Percentiles rank a stretch among this genome's conserved stretches.
phyloP scores from a whole-genome alignment of 2,797 vertebrate genomes.

The Threskiornis aethiopicus region DNA sequence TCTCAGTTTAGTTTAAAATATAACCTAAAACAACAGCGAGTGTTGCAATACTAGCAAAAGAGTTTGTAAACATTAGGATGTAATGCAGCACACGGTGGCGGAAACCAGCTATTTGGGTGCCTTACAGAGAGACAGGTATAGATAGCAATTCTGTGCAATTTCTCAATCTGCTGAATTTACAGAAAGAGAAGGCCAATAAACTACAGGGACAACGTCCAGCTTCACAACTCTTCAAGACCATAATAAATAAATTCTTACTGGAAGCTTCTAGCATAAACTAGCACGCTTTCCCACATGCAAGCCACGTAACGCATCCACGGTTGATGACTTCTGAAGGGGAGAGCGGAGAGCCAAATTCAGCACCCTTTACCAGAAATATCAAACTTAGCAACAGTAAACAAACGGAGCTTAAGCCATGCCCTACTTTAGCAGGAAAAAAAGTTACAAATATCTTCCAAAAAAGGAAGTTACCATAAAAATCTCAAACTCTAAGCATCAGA shows the following conservation, averaged over 20 bases:
- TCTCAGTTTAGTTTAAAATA: not conserved
- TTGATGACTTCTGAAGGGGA: not conserved
- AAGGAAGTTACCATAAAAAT: not conserved
- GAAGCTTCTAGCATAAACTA: not conserved
- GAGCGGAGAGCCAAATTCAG: not conserved
- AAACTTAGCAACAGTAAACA: not conserved
- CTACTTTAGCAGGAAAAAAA: not conserved
- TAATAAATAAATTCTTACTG: not conserved
- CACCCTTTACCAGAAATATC: not conserved
- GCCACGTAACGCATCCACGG: fast-evolving
- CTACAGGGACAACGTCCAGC: not conserved
- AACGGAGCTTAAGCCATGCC: not conserved
- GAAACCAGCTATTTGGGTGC: not conserved
- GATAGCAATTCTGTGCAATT: not conserved
- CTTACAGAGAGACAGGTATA: too few relatives aligned
- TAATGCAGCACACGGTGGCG: fast-evolving
- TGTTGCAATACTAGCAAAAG: not conserved
- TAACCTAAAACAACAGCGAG: not conserved
- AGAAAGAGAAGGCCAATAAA: not conserved
- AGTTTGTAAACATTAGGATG: not conserved
- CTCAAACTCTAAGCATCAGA: not conserved
- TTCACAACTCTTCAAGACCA: not conserved
- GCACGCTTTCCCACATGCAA: not conserved
- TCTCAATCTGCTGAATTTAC: not conserved
- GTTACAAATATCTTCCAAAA: not conserved